Evolutionary conservation across 2,113 vertebrate genomes (phyloP).

Genomic region (Trogon melanurus): DNA sequence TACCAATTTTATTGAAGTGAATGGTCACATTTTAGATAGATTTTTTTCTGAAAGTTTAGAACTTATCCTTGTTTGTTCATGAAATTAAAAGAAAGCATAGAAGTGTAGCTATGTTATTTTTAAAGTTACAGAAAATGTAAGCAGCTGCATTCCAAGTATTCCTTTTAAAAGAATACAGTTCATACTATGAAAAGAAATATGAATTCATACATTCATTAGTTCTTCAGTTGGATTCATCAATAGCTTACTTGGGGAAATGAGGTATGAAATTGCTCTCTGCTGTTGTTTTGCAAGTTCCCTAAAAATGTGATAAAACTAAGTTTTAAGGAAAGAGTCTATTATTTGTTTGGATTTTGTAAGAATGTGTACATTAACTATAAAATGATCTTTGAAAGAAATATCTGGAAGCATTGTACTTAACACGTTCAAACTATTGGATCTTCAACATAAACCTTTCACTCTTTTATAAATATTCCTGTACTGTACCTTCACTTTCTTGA

Average conservation of each 20-base stretch:
- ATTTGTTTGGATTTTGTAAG: not conserved
- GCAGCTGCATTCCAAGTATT: not conserved
- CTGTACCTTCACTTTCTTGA: not conserved
- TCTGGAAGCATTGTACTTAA: not conserved
- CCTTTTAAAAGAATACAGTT: not conserved
- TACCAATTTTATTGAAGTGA: not conserved
- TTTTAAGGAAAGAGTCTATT: not conserved
- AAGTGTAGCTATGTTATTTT: not conserved
- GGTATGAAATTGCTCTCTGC: not conserved
- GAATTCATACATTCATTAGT: not conserved
- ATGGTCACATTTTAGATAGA: not conserved
- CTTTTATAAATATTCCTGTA: not conserved
- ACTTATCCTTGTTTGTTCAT: not conserved
- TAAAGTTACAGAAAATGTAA: not conserved
- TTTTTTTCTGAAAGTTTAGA: not conserved
- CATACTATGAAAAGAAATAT: not conserved
- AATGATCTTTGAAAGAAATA: not conserved
- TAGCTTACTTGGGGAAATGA: not conserved
- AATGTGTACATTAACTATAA: not conserved
- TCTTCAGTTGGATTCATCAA: not conserved
- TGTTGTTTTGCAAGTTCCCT: not conserved
- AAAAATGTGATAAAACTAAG: not conserved
- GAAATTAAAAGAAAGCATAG: not conserved
- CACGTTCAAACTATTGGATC: not conserved
- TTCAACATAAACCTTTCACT: not conserved